Evolutionary conservation across 2,113 vertebrate genomes (phyloP).

Genomic region (Eptesicus fuscus): DNA sequence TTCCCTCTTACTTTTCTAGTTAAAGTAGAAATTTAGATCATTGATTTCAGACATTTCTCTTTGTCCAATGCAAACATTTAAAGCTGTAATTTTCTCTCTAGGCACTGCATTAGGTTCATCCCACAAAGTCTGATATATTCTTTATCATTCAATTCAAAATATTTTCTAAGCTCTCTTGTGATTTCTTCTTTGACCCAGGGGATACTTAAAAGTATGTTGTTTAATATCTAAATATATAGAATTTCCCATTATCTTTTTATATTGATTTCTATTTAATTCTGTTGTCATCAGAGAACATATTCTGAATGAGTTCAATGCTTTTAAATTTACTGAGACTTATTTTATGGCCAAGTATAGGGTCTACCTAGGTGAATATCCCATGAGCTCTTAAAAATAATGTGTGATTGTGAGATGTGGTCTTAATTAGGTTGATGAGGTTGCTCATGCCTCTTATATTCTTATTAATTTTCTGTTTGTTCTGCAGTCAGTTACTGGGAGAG

Average conservation of each 20-base stretch:
- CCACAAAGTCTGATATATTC: neutral
- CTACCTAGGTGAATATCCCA: neutral
- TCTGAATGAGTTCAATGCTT: neutral
- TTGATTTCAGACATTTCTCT: neutral
- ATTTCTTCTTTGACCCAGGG: neutral
- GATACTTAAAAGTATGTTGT: neutral
- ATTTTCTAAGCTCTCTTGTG: neutral
- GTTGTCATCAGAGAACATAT: neutral
- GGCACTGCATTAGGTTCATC: neutral
- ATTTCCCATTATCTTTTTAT: neutral
- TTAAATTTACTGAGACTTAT: neutral
- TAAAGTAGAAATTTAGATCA: neutral
- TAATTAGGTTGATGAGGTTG: neutral
- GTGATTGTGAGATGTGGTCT: neutral
- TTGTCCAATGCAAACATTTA: neutral
- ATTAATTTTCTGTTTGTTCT: neutral
- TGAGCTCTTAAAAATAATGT: neutral
- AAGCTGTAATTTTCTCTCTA: neutral
- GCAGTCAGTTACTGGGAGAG: neutral
- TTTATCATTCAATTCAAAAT: neutral
- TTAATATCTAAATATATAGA: neutral
- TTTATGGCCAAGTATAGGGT: neutral
- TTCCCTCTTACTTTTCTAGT: neutral
- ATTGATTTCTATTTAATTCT: neutral
- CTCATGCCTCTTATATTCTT: neutral